A percentile compares a stretch with the other conserved stretches of the same genome.
Conservation (phyloP, 2,113 vertebrate genomes). For the Zapus hudsonius region DNA sequence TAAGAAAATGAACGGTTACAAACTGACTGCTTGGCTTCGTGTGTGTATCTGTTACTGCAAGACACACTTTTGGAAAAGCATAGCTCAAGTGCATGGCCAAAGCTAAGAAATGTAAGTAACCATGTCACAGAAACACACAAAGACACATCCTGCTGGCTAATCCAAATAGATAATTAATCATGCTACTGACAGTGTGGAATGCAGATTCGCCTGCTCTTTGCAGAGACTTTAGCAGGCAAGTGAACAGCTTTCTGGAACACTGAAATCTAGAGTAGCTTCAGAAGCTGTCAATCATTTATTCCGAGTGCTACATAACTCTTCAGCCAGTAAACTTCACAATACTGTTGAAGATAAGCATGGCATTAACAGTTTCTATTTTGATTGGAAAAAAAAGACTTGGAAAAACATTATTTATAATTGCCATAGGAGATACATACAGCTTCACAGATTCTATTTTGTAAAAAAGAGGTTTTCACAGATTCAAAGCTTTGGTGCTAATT, state of each 20-base stretch:
- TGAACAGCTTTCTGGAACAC: neutral
- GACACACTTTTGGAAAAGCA: conserved; percentile 19
- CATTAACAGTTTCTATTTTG: conserved; percentile 44
- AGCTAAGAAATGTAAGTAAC: conserved; percentile 65
- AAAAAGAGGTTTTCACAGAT: neutral
- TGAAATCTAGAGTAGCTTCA: conserved; percentile 36
- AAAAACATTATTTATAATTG: neutral
- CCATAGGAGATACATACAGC: conserved; percentile 1
- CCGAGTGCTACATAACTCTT: conserved; percentile 32
- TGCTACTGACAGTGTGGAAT: conserved; percentile 65
- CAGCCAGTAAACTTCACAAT: conserved; percentile 30
- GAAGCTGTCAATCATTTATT: conserved; percentile 18
- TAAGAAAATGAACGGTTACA: conserved; percentile 3
- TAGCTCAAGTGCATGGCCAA: conserved; percentile 44
- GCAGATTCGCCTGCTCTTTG: conserved; percentile 50
- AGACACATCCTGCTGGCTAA: conserved; percentile 51
- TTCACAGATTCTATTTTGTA: neutral
- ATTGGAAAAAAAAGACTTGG: conserved; percentile 2
- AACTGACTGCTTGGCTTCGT: neutral
- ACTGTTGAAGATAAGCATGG: conserved; percentile 6
- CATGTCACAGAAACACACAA: conserved; percentile 46
- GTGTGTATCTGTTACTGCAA: neutral
- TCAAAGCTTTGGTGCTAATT: neutral
- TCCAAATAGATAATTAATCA: conserved; percentile 65
- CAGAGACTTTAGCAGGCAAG: conserved; percentile 36